Conservation (phyloP, 2,113 vertebrate genomes). For the rabbit (Oryctolagus cuniculus) region DNA sequence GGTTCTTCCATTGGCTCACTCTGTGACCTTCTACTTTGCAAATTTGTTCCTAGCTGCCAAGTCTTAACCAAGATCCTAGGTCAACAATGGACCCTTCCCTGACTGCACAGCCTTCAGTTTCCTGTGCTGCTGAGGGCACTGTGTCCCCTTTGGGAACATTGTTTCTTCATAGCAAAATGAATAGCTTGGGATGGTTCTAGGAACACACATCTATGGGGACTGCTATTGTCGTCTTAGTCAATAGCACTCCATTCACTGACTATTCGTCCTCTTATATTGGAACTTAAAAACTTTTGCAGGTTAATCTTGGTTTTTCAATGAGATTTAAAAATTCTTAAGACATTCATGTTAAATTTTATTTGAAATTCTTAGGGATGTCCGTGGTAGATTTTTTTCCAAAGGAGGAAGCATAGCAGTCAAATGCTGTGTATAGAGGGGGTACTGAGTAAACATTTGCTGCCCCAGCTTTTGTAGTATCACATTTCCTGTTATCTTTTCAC, state of each 20-base stretch:
- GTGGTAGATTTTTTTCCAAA: too few species aligned
- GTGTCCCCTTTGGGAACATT: neutral
- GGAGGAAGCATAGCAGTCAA: neutral
- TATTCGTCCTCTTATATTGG: neutral
- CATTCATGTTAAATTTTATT: neutral
- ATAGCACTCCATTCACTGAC: neutral
- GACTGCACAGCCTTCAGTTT: neutral
- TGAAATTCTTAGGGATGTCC: neutral
- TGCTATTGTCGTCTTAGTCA: neutral
- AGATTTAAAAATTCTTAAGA: neutral
- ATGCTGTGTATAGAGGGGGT: neutral
- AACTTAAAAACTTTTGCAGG: neutral
- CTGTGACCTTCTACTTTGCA: neutral
- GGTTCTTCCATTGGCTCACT: neutral
- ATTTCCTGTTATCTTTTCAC: neutral
- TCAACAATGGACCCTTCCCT: neutral
- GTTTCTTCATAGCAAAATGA: neutral
- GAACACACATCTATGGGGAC: rapidly evolving
- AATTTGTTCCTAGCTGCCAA: neutral
- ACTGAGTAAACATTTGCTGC: neutral
- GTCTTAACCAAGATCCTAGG: neutral
- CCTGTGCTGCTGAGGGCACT: neutral
- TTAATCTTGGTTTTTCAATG: neutral
- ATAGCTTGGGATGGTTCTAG: neutral
- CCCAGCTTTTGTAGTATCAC: neutral